Percentiles rank a stretch among this genome's conserved stretches.
phyloP scores from a whole-genome alignment of 2,888 invertebrate species.

The Glyphotaelius pellucidus region DNA sequence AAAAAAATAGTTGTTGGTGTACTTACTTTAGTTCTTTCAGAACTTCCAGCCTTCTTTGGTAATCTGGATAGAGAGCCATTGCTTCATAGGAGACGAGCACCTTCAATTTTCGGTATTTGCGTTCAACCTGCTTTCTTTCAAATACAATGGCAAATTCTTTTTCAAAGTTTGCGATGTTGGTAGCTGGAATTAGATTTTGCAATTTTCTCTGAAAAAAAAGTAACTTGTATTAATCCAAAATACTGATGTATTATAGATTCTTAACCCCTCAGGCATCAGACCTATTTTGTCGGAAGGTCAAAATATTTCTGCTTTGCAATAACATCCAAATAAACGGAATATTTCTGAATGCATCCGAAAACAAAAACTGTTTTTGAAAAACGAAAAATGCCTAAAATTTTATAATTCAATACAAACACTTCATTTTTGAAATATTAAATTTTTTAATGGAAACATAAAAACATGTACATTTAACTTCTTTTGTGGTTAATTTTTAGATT shows the following conservation, averaged over 20 bases:
- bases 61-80: slow-evolving; percentile 92
- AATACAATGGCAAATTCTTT: slow-evolving; percentile 87
- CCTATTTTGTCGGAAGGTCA: no score
- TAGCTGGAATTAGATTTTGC: slow-evolving; percentile 78
- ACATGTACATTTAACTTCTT: no score
- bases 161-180: slow-evolving; percentile 88
- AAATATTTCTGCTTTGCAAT: no score
- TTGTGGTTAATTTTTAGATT: no score
- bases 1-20: not conserved
- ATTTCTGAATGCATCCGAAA: no score
- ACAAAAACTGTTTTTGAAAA: no score
- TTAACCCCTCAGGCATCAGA: no score
- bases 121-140: slow-evolving; percentile 85
- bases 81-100: slow-evolving; percentile 90
- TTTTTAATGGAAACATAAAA: no score
- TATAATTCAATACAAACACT: no score
- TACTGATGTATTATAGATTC: not conserved
- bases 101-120: slow-evolving; percentile 82
- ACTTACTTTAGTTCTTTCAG: slow-evolving; percentile 84
- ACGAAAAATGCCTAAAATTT: no score
- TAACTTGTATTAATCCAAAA: not conserved
- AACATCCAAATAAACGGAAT: no score
- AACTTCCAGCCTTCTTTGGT: slow-evolving; percentile 87
- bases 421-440: no score
- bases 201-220: slow-evolving; percentile 72